Base-by-base conservation (phyloP, 2,888 invertebrate genomes). In the Drosophila paramelanica region DNA sequence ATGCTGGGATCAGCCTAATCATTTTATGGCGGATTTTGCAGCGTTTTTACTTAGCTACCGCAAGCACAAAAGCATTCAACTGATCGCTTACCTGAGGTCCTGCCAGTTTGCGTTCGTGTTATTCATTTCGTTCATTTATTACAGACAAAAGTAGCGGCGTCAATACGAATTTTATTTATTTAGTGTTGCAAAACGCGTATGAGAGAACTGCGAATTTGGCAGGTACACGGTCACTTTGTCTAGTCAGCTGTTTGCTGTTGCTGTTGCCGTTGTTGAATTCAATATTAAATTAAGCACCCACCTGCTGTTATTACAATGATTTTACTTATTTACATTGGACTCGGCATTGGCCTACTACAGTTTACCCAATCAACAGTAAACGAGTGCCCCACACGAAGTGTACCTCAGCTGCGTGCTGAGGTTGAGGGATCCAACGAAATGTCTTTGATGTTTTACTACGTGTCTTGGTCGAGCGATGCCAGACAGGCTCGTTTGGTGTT, bases 381-480 rank as follows among this genome's bases (percentile, higher is more conserved):
- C 20, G 86, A 90, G 71, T 90, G 90, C 36, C 91, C 90, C 1
- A 77, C 84, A 5, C 68, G 68, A 17, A 79, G 76, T 46, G 90
- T 90, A 20, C 51, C 71, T 0, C 73, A 77, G 38, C 69, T 91
- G 33, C 79, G 90, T 0, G 61, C 68, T 4, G 77, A 94, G 65
- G 94, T 96, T 23, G 70, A 69, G 17, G 14, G 36, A 13, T 38
- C 60, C 1, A 39, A 57, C 3, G 98, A 98, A 91, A 93, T 97
- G 5, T 95, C 97, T 39, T 95, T 98, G 92, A 94, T 98, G 25
- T 97, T 98, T 95, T 98, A 97, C 91, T 98, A 98, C 93, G 98
- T 98, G 8, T 97, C 98, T 0, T 98, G 98, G 98, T 97, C 97
- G 93, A 96, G 97, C 0, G 96, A 97, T 90, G 96, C 96, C 80